Evolutionary conservation across 2,113 vertebrate genomes (phyloP).

Genomic region (Paralichthys olivaceus): DNA sequence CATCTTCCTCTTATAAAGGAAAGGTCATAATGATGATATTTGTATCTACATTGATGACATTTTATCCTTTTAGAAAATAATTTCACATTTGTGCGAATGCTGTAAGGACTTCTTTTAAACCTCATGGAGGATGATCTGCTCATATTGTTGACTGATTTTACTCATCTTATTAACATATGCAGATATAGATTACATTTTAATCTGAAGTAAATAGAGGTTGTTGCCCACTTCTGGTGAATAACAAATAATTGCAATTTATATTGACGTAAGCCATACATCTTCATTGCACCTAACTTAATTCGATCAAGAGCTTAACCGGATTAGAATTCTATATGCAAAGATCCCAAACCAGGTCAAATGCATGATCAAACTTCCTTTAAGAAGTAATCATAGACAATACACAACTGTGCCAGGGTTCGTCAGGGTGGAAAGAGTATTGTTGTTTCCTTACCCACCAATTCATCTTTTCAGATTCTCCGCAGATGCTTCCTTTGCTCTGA

Average conservation of each 20-base stretch:
- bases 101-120: not conserved
- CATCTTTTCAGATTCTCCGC: too few species aligned
- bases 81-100: not conserved
- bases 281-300: not conserved
- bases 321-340: not conserved
- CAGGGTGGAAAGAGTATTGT: not conserved
- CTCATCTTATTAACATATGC: not conserved
- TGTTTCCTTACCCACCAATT: too few species aligned
- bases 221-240: not conserved
- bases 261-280: not conserved
- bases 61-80: not conserved
- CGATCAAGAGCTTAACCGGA: not conserved
- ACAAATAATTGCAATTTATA: not conserved
- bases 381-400: not conserved
- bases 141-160: not conserved
- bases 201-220: not conserved
- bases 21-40: not conserved
- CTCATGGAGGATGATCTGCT: not conserved
- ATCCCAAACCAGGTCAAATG: not conserved
- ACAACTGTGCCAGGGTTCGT: not conserved
- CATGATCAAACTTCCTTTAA: not conserved
- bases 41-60: not conserved
- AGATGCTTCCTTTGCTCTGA: too few species aligned
- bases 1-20: not conserved
- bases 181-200: conserved; percentile 11